phyloP scores from a whole-genome alignment of 2,113 vertebrate species.

The Rhodinocichla rosea region DNA sequence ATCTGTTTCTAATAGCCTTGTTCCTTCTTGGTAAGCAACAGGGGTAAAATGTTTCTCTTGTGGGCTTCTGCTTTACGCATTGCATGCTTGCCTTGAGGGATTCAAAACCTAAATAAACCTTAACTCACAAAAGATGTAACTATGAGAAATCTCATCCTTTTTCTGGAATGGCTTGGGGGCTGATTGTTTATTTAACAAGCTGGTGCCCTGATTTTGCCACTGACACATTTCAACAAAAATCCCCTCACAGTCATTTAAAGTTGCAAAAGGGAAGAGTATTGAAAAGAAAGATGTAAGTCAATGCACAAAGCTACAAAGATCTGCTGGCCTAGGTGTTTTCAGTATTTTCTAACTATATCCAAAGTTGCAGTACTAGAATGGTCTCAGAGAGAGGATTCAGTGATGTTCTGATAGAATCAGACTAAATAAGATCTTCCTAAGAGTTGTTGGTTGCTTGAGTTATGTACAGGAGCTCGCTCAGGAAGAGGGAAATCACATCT shows the following conservation, averaged over 20 bases:
- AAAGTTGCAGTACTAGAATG: background rate
- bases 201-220: conserved; percentile 28
- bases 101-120: conserved; percentile 37
- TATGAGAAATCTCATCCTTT: conserved; percentile 19
- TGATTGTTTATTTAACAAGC: conserved; percentile 49
- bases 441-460: background rate
- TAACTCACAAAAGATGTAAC: background rate
- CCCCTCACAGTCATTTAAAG: background rate
- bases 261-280: background rate
- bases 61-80: background rate
- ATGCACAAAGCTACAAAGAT: background rate
- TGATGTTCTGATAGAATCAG: background rate
- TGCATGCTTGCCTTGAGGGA: background rate
- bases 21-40: conserved; percentile 5
- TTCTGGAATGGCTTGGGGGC: background rate
- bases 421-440: background rate
- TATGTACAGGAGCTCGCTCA: background rate
- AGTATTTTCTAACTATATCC: background rate
- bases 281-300: background rate
- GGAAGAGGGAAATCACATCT: background rate
- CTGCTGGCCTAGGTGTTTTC: background rate
- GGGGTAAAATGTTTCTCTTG: conserved; percentile 24
- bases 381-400: background rate
- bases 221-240: conserved; percentile 10
- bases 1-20: conserved; percentile 22